These are phyloP conservation scores for Megathymus violae DNA, from an alignment of 1,140 invertebrate genomes.

Conservation along the genomic window DNA sequence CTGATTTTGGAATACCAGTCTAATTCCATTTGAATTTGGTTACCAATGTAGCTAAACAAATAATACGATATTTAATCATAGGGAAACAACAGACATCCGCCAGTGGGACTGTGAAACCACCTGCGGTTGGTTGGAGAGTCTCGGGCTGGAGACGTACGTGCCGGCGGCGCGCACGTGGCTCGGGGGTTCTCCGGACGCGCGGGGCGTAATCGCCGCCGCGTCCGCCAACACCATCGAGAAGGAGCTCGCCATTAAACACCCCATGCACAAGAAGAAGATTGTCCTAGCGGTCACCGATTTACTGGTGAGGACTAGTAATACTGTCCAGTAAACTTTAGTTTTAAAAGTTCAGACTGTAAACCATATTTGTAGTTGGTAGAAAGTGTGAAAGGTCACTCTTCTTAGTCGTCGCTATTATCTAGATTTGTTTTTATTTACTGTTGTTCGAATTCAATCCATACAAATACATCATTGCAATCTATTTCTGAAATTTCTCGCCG, in stretches of 20 bases:
- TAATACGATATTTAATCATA: too few species aligned
- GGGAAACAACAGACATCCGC: constrained; percentile 83
- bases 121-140: constrained; percentile 93
- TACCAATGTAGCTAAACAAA: too few species aligned
- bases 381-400: too few species aligned
- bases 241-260: constrained; percentile 93
- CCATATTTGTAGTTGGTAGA: too few species aligned
- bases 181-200: constrained; percentile 89
- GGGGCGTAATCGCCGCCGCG: constrained; percentile 87
- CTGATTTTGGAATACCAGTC: too few species aligned
- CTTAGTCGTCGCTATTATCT: too few species aligned
- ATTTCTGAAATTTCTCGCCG: too few species aligned
- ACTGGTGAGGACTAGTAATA: constrained; percentile 67
- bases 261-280: constrained; percentile 96
- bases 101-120: constrained; percentile 94
- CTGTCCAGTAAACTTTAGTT: too few species aligned
- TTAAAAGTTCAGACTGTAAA: too few species aligned
- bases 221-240: constrained; percentile 94
- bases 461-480: too few species aligned
- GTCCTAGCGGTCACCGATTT: constrained; percentile 89
- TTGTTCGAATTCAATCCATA: too few species aligned
- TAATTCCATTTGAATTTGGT: constrained; percentile 11
- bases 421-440: too few species aligned
- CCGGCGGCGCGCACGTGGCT: constrained; percentile 91
- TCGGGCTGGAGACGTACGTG: constrained; percentile 94